Conservation (phyloP, 2,797 vertebrate species). For the Lepilemur septentrionalis region DNA sequence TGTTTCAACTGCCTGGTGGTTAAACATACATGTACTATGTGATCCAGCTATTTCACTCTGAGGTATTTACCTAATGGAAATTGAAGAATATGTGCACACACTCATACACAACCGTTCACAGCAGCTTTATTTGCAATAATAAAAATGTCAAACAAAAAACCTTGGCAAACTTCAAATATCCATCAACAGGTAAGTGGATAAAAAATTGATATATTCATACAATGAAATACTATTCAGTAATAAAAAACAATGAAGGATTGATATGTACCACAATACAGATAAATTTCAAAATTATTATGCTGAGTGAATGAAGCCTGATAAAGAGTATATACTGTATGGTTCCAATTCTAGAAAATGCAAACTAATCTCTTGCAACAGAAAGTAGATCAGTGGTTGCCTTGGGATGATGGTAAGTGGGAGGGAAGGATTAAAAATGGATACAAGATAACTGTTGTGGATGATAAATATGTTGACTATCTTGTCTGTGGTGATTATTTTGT, state of each 20-base stretch:
- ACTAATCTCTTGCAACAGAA: neutral
- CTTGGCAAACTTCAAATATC: neutral
- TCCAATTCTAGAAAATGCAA: neutral
- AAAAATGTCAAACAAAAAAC: neutral
- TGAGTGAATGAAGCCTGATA: neutral
- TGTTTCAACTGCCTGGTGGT: neutral
- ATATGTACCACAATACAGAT: neutral
- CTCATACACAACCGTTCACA: neutral
- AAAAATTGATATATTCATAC: neutral
- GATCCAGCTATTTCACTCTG: neutral
- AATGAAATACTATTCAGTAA: neutral
- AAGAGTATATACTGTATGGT: neutral
- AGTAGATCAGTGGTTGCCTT: neutral
- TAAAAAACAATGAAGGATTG: neutral
- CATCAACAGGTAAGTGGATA: neutral
- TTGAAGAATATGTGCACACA: neutral
- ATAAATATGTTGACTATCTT: neutral
- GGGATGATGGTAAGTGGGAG: neutral
- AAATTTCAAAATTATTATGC: neutral
- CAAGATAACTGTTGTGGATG: neutral
- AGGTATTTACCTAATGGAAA: neutral
- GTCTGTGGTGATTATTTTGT: neutral
- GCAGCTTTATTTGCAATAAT: neutral
- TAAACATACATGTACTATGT: neutral
- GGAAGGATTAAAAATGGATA: neutral